Evolutionary conservation across 2,113 vertebrate genomes (phyloP), one percentile per base, ranked within the genome.

Genomic region (Misgurnus mizolepis): DNA sequence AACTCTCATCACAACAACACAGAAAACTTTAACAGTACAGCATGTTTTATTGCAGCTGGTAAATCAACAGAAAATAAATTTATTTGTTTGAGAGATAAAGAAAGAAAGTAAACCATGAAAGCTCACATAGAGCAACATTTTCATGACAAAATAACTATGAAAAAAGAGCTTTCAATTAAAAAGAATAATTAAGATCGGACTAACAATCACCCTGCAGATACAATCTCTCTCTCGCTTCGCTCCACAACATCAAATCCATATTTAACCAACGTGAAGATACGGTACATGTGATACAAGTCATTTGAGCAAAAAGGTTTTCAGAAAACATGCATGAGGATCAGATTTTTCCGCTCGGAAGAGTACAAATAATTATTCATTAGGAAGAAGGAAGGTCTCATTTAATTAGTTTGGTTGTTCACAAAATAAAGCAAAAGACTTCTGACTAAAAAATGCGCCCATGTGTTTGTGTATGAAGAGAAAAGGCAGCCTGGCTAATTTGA

Each of bases 401-500:
- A 90, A 93, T 93, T 90, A 90, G 87, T 58, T 79, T 15, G 82
- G 79, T 88, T 72, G 80, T 87, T 87, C 84, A 87, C 76, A 22
- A 83, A 88, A 89, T 68, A 84, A 86, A 80, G 82, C 66, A 81
- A 72, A 73, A 76, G 78, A 47, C 82, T 81, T 88, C 74, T 79
- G 82, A 87, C 83, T 17, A 56, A 87, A 88, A 90, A 85, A 66
- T 77, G 72, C 71, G 62, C 73, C 75, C 77, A 41, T 80, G 77
- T 87, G 90, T 88, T 88, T 81, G 66, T 83, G 81, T 79, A 80
- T 82, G 88, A 89, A 68, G 80, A 67, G 79, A 58, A 53, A 74
- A 82, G 8, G 72, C 80, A 89, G 89, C 83, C 85, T 82, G 87
- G 87, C 87, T 97, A 94, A 97, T 98, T 95, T 95, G 92, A 94